Evolutionary conservation across 1,140 invertebrate species (phyloP), one percentile per base, ranked within the genome.

Genomic region (Pseudomyrmex flavicornis): DNA sequence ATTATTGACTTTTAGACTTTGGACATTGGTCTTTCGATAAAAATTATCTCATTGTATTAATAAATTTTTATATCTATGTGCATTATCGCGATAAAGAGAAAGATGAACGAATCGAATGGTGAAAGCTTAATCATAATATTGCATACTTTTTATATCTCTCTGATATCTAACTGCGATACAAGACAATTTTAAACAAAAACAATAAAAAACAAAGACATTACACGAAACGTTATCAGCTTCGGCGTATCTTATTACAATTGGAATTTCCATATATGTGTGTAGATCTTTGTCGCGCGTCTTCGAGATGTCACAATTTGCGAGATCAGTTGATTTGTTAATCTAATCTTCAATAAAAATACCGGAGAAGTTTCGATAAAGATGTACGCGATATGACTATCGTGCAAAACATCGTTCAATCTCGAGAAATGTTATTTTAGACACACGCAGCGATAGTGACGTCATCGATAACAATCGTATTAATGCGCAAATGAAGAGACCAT

Each of bases 1-100:
- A 1, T n/a, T 52, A 54, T 2, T 46, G 48, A 20, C 20, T 54
- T 63, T 63, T 82, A 50, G 70, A 82, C 79, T 82, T 82, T 82
- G 63, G 15, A 74, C 56, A 10, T 63, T 22, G 52, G 15, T 58
- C 70, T 22, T 56, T 62, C 20, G 26, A 82, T 75, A 82, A 75
- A 20, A 1, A 56, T 61, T 17, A 9, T 35, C 0, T n/a, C 13
- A 54, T 46, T 13, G 63, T 0, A 50, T 61, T 52, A 13, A 48
- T 46, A 10, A 8, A 12, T 52, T 65, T 22, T 15, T 13, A 65
- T 13, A 52, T 59, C 52, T 2, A 4, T 20, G 20, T 50, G 54
- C 68, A 73, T 80, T 35, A 58, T 48, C 7, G 52, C 7, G 52
- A 76, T 61, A 58, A 1, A 20, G 56, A 58, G 70, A 77, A 46